Conservation (phyloP, 2,888 invertebrate species). For the Glyphotaelius pellucidus region DNA sequence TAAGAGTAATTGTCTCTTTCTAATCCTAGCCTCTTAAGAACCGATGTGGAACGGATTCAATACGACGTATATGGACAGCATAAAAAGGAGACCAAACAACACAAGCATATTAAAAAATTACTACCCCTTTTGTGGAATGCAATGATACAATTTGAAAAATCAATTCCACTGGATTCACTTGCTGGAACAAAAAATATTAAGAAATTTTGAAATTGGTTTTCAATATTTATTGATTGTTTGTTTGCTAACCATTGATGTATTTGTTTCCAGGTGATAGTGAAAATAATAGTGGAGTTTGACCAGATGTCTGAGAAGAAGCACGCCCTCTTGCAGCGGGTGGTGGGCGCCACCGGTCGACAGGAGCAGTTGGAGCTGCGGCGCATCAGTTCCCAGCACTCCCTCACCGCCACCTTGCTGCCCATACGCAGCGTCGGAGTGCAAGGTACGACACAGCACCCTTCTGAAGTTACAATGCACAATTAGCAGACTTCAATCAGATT, state of each 20-base stretch:
- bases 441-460: constrained; percentile 75
- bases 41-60: no score
- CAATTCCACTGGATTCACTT: background rate
- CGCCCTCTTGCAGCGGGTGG: constrained; percentile 91
- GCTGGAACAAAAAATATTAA: background rate
- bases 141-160: background rate
- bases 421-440: constrained; percentile 98
- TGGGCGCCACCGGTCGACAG: constrained; percentile 85
- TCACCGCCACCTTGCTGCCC: constrained; percentile 92
- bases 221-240: background rate
- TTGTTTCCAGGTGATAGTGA: constrained; percentile 85
- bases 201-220: background rate
- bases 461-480: background rate
- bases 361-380: constrained; percentile 84
- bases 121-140: background rate
- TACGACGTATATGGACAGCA: no score
- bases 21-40: no score
- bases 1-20: no score
- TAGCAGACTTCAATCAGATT: background rate
- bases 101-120: background rate
- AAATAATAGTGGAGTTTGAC: constrained; percentile 95
- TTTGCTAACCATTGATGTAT: background rate
- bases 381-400: constrained; percentile 85
- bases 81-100: no score
- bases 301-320: constrained; percentile 95